Conservation (phyloP, 23 tunicate genomes). For the Diplosoma virens region DNA sequence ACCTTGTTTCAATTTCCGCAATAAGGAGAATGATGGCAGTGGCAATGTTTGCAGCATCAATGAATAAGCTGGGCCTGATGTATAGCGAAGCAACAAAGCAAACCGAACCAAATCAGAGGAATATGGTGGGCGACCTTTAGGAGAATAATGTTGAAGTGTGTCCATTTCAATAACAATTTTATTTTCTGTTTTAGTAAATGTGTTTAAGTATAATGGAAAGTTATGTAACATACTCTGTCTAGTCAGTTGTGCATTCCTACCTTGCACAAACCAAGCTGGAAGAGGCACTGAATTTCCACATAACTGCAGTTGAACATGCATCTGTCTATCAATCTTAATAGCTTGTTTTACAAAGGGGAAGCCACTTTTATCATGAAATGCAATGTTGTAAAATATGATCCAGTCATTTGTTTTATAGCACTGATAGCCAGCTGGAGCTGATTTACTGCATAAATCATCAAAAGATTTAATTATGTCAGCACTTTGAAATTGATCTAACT, state of each 20-base stretch:
- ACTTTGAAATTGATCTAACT: too few relatives aligned
- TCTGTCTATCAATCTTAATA: constrained; percentile 7
- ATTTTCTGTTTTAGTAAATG: not conserved
- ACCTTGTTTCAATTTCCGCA: constrained; percentile 7
- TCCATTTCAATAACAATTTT: not conserved
- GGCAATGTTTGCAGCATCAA: constrained; percentile 16
- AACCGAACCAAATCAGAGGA: constrained; percentile 10
- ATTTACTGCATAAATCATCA: too few relatives aligned
- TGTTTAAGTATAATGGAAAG: constrained; percentile 8
- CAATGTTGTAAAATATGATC: not conserved
- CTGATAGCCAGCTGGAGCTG: not conserved
- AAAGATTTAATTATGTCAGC: too few relatives aligned
- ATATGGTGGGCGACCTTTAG: constrained; percentile 28
- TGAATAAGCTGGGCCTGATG: constrained; percentile 15
- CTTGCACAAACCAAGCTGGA: constrained; percentile 7
- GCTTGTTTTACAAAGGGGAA: constrained; percentile 11
- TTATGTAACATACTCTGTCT: constrained; percentile 2
- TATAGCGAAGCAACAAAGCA: constrained; percentile 23
- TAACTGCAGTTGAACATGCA: constrained; percentile 10
- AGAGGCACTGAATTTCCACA: not conserved
- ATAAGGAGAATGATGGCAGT: constrained; percentile 17
- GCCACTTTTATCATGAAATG: not conserved
- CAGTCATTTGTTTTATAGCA: constrained; percentile 4
- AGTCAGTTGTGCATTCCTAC: constrained; percentile 24
- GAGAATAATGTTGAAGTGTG: too few relatives aligned